Base-by-base conservation (phyloP, 2,113 vertebrate genomes). In the Arothron firmamentum region DNA sequence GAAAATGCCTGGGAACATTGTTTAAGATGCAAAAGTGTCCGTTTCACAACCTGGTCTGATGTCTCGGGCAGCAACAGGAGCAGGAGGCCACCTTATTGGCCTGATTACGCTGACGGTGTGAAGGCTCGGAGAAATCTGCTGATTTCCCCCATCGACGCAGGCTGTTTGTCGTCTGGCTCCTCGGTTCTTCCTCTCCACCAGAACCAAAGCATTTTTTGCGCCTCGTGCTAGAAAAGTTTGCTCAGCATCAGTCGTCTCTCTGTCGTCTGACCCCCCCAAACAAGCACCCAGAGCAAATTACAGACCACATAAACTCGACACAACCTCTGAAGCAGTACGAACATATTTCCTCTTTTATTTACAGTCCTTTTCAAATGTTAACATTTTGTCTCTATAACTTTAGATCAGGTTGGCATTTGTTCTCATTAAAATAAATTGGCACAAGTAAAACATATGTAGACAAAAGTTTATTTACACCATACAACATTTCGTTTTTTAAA, bases 401-500 rank as follows among this genome's bases (percentile, higher is more conserved):
- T 88, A 90, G 80, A 89, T 90, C 88, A 87, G 84, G 88, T 90
- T 86, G 88, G 85, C 87, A 89, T 89, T 92, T 90, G 78, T 79
- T 87, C 78, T 91, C 91, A 92, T 90, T 90, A 92, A 94, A 97
- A 97, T 92, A 96, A 96, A 96, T 91, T 93, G 93, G 92, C 94
- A 95, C 94, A 91, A 92, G 92, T 94, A 92, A 96, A 97, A 94
- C 95, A 94, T 92, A 95, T 99, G 95, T 99, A 99, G 97, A 98
- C 96, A 99, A 99, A 99, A 95, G 93, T 99, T 99, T 99, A 99
- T 99, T 99, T 98, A 99, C 97, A 99, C 96, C 97, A 97, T 97
- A 98, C 96, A 98, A 97, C 97, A 95, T 98, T 89, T 89, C 87
- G 79, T 91, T 98, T 98, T 91, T 98, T 98, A 98, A 97, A 98